Evolutionary conservation across 2,113 vertebrate genomes (phyloP), one percentile per base, ranked within the genome.

Genomic region (Datnioides undecimradiatus): DNA sequence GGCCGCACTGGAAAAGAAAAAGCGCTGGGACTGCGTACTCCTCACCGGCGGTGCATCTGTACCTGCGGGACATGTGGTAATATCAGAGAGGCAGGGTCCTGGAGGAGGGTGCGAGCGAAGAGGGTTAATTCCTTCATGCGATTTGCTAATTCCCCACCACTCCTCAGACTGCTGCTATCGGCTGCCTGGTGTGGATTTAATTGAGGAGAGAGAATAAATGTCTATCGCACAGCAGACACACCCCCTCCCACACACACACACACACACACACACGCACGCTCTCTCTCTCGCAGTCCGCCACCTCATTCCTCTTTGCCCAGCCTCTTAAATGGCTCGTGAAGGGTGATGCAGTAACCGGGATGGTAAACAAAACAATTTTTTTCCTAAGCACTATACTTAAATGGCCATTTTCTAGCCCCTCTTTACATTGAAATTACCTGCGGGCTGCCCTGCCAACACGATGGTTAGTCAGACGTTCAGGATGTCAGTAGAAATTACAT

Each of bases 311-410:
- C 68, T 80, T 83, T 69, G 41, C 63, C 25, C 57, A 75, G 34
- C 79, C 67, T 82, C 80, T 83, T 76, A 82, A 88, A 89, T 87
- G 86, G 60, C 68, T 87, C 29, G 71, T 91, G 71, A 91, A 86
- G 81, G 86, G 57, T 84, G 78, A 76, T 84, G 80, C 70, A 34
- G 79, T 73, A 82, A 62, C 85, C n/a, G 27, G 13, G 57, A 80
- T 76, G 62, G 87, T 85, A 91, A 93, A 92, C 87, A 89, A 86
- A 89, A 54, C 77, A 60, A 46, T 73, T 88, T 82, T 90, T 78
- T 86, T n/a, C n/a, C n/a, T 73, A 57, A 92, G 78, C 33, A 74
- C 84, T 77, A 69, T 84, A 82, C 74, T 88, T 82, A 88, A 88
- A 87, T 74, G 54, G 76, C 70, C 78, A 74, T 91, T 92, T 86